Conservation (phyloP, 2,797 vertebrate species). For the Graptemys geographica region DNA sequence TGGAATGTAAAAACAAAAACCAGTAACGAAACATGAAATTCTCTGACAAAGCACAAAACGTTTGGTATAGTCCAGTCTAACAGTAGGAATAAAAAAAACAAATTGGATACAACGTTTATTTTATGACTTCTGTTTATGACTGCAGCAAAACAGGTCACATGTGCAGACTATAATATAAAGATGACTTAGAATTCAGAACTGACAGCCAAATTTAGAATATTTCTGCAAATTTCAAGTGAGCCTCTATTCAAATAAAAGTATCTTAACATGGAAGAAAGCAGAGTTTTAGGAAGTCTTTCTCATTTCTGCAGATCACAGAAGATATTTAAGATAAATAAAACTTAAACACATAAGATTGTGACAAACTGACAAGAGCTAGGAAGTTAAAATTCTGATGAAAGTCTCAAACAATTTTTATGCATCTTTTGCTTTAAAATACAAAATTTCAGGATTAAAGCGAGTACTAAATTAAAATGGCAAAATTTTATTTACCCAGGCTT, state of each 20-base stretch:
- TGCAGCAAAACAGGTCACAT: neutral
- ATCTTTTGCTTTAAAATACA: neutral
- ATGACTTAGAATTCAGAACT: neutral
- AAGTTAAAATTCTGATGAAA: neutral
- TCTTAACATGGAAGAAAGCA: neutral
- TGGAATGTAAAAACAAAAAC: neutral
- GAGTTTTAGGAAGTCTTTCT: accelerated
- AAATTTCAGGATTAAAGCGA: neutral
- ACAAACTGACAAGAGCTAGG: neutral
- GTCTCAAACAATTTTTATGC: neutral
- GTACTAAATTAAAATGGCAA: neutral
- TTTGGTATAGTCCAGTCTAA: neutral
- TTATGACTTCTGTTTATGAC: neutral
- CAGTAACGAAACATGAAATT: neutral
- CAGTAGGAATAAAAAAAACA: too few relatives aligned
- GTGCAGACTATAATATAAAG: neutral
- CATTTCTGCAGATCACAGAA: neutral
- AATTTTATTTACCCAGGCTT: neutral
- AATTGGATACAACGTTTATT: neutral
- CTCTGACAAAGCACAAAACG: accelerated
- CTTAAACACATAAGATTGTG: neutral
- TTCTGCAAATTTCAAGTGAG: neutral
- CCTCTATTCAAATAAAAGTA: neutral
- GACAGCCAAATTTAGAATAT: neutral
- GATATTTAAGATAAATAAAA: neutral